These are phyloP conservation scores for Calliphora vicina DNA, from an alignment of 1,140 invertebrate genomes.

Conservation along the genomic window DNA sequence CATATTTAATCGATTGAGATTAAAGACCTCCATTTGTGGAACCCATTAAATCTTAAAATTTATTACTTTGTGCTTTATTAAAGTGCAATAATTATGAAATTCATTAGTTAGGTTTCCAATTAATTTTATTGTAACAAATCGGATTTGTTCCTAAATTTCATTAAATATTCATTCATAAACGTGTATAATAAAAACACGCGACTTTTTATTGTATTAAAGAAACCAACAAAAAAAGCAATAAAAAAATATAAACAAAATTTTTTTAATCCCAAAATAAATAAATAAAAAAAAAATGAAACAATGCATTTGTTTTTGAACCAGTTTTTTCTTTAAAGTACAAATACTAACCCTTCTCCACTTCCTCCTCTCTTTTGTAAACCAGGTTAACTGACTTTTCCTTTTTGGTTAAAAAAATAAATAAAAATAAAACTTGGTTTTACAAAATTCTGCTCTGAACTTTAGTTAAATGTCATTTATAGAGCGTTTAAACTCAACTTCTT, in stretches of 20 bases:
- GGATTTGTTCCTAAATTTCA: not conserved
- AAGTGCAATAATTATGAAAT: no score
- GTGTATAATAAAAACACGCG: not conserved
- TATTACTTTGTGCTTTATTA: no score
- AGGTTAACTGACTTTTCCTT: not conserved
- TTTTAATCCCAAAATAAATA: not conserved
- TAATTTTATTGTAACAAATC: no score
- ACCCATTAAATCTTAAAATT: no score
- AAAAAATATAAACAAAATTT: not conserved
- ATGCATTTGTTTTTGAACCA: not conserved
- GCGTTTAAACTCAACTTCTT: not conserved
- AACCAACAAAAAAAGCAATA: not conserved
- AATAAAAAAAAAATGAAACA: not conserved
- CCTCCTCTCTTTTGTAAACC: not conserved
- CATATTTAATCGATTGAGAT: no score
- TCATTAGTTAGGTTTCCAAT: no score
- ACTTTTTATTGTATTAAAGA: not conserved
- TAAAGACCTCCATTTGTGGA: no score
- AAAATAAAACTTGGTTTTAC: not conserved
- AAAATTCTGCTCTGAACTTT: not conserved
- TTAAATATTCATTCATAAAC: not conserved
- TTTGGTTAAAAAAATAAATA: not conserved
- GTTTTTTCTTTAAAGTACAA: not conserved
- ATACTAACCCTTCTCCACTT: not conserved
- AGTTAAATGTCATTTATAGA: not conserved